Evolutionary conservation across 1,140 invertebrate genomes (phyloP), one percentile per base, ranked within the genome.

Genomic region (Drosophila lini): DNA sequence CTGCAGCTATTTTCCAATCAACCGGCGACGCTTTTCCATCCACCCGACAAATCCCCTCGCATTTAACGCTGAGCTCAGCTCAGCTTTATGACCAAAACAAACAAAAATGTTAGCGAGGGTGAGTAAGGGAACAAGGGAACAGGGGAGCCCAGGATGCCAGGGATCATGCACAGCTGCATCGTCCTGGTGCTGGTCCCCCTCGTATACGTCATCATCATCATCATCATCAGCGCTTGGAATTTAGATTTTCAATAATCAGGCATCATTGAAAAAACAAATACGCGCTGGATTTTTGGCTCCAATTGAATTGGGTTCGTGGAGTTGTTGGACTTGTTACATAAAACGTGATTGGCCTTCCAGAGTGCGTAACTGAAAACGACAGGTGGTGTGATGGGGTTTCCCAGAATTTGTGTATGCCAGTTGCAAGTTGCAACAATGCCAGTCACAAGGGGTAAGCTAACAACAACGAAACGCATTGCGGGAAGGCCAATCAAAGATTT

Each of bases 171-270:
- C 81, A 70, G 50, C 68, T 71, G 42, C 80, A 70, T 64, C 53
- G 59, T 19, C 78, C 58, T 64, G 57, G 16, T 45, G 11, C 44
- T 45, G 22, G 41, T 47, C 48, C 47, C 52, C 47, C 61, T 55
- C 77, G 61, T 55, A 41, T 60, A 44, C 55, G 58, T 62, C 61
- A 63, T 44, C 61, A 62, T 45, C 62, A 74, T 73, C 62, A 77
- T 67, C 61, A 61, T 63, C 34, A 65, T 55, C 48, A 74, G 74
- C 58, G 63, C 52, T 42, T 69, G 34, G 84, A 88, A 88, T 88
- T 88, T 88, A 89, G 84, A 89, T 88, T 88, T 88, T 88, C 84
- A 89, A 88, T 89, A 89, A 89, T 89, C 84, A 89, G 80, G 80
- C 80, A 89, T 89, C 80, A 89, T 84, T 89, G 84, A 89, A 89